Conservation (phyloP, 92 coral and sea anemone species). For the Bergia sp. region DNA sequence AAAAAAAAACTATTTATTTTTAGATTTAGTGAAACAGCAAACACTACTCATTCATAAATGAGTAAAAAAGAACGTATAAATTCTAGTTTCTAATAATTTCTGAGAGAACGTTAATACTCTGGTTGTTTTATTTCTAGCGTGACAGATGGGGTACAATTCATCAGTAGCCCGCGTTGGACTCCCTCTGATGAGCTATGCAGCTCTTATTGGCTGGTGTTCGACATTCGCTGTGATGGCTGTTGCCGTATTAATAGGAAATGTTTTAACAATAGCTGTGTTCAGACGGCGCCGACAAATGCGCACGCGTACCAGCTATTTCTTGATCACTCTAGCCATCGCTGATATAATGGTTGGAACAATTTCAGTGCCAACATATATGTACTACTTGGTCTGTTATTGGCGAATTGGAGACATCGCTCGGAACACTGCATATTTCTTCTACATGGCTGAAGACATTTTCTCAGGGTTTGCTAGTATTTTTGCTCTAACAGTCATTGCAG, state of each 20-base stretch:
- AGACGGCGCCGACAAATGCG: conserved; percentile 72
- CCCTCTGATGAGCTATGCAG: conserved; percentile 51
- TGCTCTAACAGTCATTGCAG: conserved; percentile 72
- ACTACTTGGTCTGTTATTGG: conserved; percentile 73
- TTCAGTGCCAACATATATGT: conserved; percentile 74
- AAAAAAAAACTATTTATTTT: no score
- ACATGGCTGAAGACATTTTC: conserved; percentile 78
- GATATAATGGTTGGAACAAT: conserved; percentile 77
- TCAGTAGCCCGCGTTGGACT: background rate
- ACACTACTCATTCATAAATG: background rate
- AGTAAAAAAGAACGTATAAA: background rate
- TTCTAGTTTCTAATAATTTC: background rate
- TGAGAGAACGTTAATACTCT: background rate
- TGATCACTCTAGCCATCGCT: conserved; percentile 73
- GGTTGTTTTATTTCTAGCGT: background rate
- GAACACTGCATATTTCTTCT: conserved; percentile 47
- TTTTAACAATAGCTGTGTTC: conserved; percentile 74
- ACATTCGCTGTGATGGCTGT: conserved; percentile 69
- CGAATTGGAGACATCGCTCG: conserved; percentile 17
- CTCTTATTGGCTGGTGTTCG: conserved; percentile 66
- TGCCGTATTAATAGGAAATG: conserved; percentile 69
- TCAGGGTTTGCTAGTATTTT: conserved; percentile 83
- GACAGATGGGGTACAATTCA: conserved; percentile 24
- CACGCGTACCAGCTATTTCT: conserved; percentile 81
- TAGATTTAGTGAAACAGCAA: no score